Evolutionary conservation across 2,888 invertebrate species (phyloP).

Genomic region (Andrena bucephala): DNA sequence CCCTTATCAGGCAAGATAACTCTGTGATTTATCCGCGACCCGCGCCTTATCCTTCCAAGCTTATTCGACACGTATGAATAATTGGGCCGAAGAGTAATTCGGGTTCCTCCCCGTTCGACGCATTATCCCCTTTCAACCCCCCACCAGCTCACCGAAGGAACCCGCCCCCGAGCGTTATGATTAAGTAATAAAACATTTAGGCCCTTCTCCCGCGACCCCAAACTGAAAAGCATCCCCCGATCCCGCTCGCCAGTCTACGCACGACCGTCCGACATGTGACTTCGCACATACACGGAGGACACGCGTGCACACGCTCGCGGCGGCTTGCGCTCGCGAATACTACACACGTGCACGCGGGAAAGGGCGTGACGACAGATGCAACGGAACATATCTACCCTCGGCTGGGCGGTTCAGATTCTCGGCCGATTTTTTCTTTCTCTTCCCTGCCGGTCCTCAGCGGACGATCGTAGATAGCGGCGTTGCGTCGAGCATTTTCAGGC

Average conservation of each 20-base stretch:
- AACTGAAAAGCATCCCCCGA: conserved; percentile 80
- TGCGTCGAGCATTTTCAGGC: conserved; percentile 42
- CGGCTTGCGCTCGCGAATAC: conserved; percentile 7
- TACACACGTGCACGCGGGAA: conserved; percentile 63
- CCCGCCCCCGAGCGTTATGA: conserved; percentile 80
- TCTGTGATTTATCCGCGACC: conserved; percentile 55
- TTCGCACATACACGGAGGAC: conserved; percentile 59
- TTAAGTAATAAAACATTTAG: conserved; percentile 85
- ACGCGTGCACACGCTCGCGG: conserved; percentile 23
- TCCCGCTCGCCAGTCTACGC: conserved; percentile 47
- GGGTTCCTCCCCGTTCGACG: conserved; percentile 57
- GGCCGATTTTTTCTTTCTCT: conserved; percentile 76
- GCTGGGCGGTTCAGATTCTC: conserved; percentile 79
- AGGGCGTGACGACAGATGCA: conserved; percentile 85
- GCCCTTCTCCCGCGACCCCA: conserved; percentile 73
- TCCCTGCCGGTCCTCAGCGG: conserved; percentile 48
- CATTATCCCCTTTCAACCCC: conserved; percentile 63
- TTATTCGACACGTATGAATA: conserved; percentile 74
- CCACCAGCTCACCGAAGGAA: conserved; percentile 42
- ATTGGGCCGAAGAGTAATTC: conserved; percentile 70
- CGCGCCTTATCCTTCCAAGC: conserved; percentile 35
- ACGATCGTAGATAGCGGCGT: conserved; percentile 64
- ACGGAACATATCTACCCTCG: conserved; percentile 82
- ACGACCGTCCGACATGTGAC: conserved; percentile 74
- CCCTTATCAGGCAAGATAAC: conserved; percentile 24